Evolutionary conservation across 2,888 invertebrate species (phyloP), one percentile per base, ranked within the genome.

Genomic region (Cacoxenus indagator): DNA sequence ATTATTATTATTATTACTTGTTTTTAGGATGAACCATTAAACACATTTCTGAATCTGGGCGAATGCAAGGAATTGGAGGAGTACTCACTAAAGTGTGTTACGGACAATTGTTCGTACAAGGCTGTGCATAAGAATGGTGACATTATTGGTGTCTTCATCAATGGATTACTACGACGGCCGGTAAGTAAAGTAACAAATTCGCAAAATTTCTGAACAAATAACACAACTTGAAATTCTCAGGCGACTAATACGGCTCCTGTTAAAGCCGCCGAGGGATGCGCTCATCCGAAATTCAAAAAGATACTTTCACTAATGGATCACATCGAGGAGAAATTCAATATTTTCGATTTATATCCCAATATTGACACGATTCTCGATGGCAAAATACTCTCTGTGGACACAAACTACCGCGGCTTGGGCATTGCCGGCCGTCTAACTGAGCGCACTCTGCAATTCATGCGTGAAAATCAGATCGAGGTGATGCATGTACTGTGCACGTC

Each of bases 401-500:
- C 78, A 26, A 85, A 87, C 66, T 88, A 88, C 70, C 85, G 88
- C 4, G 88, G 88, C 0, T 54, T 86, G 68, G 88, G 88, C 54
- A 87, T 88, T 70, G 88, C 88, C 4, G 88, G 88, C 0, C 78
- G 81, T 2, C 73, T 88, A 8, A 88, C 87, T 1, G 86, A 88
- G 71, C 73, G 76, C 2, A 79, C 84, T 57, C 78, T 88, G 19
- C 86, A 88, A 5, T 87, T 83, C 70, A 87, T 88, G 87, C 81
- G 82, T 0, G 79, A 84, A 24, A 76, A 87, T 31, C 75, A 83
- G 0, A 88, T 88, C 59, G 78, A 81, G n/a, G 87, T 94, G 6
- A 90, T 94, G 69, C 90, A 94, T 27, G 91, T 92, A 51, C 92
- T 95, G 75, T 94, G 95, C 70, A 92, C 93, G 4, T 95, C 95